Percentiles rank a stretch among this genome's conserved stretches.
These are phyloP conservation scores for Lagodon rhomboides DNA, from an alignment of 2,797 vertebrate genomes.

Conservation along the genomic window DNA sequence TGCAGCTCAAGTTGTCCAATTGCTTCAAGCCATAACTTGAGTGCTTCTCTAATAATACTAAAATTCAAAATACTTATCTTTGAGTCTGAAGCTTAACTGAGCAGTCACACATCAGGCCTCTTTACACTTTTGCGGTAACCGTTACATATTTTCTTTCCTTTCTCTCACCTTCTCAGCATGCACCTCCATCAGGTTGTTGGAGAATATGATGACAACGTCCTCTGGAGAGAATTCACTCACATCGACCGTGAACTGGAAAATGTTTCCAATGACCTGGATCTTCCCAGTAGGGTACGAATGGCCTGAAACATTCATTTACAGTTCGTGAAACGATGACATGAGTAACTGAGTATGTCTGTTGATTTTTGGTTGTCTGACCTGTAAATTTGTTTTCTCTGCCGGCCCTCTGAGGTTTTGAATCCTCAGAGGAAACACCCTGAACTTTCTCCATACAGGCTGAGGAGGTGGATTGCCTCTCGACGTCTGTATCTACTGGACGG, in stretches of 20 bases:
- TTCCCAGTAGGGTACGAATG: conserved; percentile 78
- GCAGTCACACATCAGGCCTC: background rate
- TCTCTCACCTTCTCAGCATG: conserved; percentile 91
- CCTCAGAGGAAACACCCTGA: conserved; percentile 35
- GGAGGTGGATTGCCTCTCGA: background rate
- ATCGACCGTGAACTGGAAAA: conserved; percentile 91
- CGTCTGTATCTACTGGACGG: background rate
- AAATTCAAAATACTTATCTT: background rate
- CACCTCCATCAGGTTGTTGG: conserved; percentile 92
- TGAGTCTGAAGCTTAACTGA: background rate
- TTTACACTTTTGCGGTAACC: background rate
- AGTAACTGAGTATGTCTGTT: background rate
- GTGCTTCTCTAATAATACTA: background rate
- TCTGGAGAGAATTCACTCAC: conserved; percentile 92
- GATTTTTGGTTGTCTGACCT: conserved; percentile 57
- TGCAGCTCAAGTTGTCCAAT: background rate
- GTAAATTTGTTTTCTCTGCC: conserved; percentile 39
- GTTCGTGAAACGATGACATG: background rate
- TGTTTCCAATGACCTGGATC: conserved; percentile 87
- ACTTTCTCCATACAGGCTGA: conserved; percentile 63
- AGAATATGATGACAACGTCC: conserved; percentile 91
- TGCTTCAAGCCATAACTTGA: background rate
- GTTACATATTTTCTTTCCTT: too few species aligned
- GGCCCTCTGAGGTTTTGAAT: conserved; percentile 31
- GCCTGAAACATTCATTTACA: conserved; percentile 60